Evolutionary conservation across 2,797 vertebrate genomes (phyloP).

Genomic region (Syndactyla subalaris): DNA sequence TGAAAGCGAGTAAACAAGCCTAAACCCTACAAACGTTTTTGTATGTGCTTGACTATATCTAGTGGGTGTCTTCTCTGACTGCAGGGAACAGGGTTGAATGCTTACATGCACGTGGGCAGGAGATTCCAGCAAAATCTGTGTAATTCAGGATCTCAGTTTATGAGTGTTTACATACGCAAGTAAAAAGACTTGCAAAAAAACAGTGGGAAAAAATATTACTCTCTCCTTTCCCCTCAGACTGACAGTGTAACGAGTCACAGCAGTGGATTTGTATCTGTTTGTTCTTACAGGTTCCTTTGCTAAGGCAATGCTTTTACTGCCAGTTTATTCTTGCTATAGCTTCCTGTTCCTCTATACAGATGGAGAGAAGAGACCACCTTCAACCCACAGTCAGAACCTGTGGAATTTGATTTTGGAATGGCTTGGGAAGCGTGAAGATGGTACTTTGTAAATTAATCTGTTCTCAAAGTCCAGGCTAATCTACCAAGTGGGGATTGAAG

Average conservation of each 20-base stretch:
- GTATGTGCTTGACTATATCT: neutral
- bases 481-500: neutral
- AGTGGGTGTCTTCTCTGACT: neutral
- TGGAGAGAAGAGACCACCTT: neutral
- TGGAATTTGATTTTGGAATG: neutral
- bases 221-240: neutral
- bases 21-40: neutral
- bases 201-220: neutral
- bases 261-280: neutral
- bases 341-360: neutral
- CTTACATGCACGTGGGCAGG: accelerated
- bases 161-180: accelerated
- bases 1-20: neutral
- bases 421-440: neutral
- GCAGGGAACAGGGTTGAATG: neutral
- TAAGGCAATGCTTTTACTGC: neutral
- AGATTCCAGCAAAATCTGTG: neutral
- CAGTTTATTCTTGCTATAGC: neutral
- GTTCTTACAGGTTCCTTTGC: neutral
- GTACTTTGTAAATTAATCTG: neutral
- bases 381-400: neutral
- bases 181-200: neutral
- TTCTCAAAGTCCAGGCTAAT: neutral
- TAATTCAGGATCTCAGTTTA: neutral
- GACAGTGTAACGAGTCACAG: neutral